These are phyloP conservation scores for Drosophila suboccidentalis DNA, from an alignment of 2,888 invertebrate genomes.

Conservation along the genomic window DNA sequence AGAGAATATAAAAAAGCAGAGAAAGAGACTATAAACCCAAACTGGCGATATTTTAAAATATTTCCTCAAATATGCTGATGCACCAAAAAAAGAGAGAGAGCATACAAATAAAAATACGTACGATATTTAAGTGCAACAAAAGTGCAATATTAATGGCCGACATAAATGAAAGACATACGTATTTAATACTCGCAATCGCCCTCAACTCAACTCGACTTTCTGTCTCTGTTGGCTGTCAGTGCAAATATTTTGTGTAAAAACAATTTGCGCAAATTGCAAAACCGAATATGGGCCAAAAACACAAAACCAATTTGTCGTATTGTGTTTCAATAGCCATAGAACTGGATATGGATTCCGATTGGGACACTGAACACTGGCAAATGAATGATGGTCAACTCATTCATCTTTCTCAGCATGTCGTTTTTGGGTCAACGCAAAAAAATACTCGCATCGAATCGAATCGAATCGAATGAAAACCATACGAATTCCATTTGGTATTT, in stretches of 20 bases:
- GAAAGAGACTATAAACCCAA: neutral
- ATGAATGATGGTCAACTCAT: slow-evolving; percentile 66
- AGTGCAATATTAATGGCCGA: slow-evolving; percentile 68
- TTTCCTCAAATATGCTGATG: slow-evolving; percentile 40
- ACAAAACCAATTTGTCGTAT: slow-evolving; percentile 72
- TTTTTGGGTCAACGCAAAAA: slow-evolving; percentile 53
- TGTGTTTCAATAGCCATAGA: slow-evolving; percentile 61
- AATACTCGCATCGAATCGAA: slow-evolving; percentile 6
- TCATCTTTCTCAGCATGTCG: slow-evolving; percentile 51
- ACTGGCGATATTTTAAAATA: slow-evolving; percentile 41
- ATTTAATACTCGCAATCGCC: slow-evolving; percentile 3
- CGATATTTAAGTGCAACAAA: slow-evolving; percentile 62
- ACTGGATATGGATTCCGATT: slow-evolving; percentile 15
- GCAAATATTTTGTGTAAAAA: slow-evolving; percentile 69
- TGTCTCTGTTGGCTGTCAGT: slow-evolving; percentile 21
- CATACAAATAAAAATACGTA: slow-evolving; percentile 1
- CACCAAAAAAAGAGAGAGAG: slow-evolving; percentile 1
- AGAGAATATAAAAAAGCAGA: slow-evolving; percentile 1
- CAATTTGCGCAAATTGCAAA: slow-evolving; percentile 69
- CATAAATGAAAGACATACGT: slow-evolving; percentile 52
- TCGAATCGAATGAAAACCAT: slow-evolving; percentile 9
- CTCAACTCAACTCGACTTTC: slow-evolving; percentile 4
- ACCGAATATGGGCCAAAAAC: slow-evolving; percentile 51
- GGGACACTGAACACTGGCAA: slow-evolving; percentile 19
- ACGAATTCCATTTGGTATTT: slow-evolving; percentile 20